These are phyloP conservation scores for Liasis olivaceus DNA, from an alignment of 2,797 vertebrate species.

Conservation along the genomic window DNA sequence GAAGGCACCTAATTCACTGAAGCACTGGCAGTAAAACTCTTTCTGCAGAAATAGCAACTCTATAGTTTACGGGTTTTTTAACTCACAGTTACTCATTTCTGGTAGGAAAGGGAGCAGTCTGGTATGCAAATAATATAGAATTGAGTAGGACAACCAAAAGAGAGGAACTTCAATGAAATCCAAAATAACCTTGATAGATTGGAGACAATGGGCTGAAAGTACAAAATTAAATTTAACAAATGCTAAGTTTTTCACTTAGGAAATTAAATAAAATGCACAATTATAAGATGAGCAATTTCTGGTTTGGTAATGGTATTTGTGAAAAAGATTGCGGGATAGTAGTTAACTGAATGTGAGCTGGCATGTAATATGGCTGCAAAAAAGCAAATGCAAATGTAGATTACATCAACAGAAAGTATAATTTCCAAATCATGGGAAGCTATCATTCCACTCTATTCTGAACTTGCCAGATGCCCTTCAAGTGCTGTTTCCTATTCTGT, in stretches of 20 bases:
- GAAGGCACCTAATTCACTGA: neutral
- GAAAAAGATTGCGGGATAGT: neutral
- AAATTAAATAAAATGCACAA: too few species aligned
- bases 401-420: neutral
- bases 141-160: too few species aligned
- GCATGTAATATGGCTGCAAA: neutral
- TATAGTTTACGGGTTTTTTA: neutral
- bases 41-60: too few species aligned
- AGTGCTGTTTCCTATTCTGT: neutral
- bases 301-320: neutral
- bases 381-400: neutral
- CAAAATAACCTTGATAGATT: too few species aligned
- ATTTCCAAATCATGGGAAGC: neutral
- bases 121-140: too few species aligned
- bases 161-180: too few species aligned
- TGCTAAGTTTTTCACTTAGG: too few species aligned
- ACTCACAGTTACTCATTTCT: neutral
- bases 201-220: too few species aligned
- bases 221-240: too few species aligned
- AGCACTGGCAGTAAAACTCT: too few species aligned
- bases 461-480: neutral
- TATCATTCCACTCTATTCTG: neutral
- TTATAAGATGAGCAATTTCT: too few species aligned
- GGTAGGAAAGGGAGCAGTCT: neutral
- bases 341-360: neutral